Conservation (phyloP, 2,888 invertebrate genomes). For the Pollenia angustigena region DNA sequence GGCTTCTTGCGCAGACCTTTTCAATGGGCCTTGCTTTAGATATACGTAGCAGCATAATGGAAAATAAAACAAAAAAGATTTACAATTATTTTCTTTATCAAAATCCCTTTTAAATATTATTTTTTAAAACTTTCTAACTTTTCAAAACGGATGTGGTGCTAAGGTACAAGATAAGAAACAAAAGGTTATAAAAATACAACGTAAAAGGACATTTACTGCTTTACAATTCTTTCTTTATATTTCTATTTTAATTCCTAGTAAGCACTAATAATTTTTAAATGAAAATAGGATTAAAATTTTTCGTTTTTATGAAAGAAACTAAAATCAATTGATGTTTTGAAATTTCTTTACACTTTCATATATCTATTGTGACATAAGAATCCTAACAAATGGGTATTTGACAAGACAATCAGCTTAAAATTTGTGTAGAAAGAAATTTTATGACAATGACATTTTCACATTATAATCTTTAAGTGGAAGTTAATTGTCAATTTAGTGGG, state of each 20-base stretch:
- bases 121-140: not conserved
- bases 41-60: no score
- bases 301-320: constrained; percentile 25
- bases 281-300: constrained; percentile 63
- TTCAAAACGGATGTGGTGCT: not conserved
- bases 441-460: not conserved
- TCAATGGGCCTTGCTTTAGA: no score
- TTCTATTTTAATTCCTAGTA: constrained; percentile 41
- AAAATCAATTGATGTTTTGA: constrained; percentile 38
- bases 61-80: no score
- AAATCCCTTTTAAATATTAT: not conserved
- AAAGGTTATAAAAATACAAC: not conserved
- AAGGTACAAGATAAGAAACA: not conserved
- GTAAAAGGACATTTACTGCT: not conserved
- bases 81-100: no score
- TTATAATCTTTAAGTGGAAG: constrained; percentile 59
- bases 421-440: constrained; percentile 9
- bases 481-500: constrained; percentile 63
- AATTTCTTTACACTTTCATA: constrained; percentile 22
- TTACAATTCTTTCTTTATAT: not conserved
- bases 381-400: constrained; percentile 51
- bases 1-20: no score
- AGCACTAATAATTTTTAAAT: constrained; percentile 60
- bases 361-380: constrained; percentile 63
- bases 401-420: constrained; percentile 69